Evolutionary conservation across 2,113 vertebrate genomes (phyloP).

Genomic region (Myrmecophaga tridactyla): DNA sequence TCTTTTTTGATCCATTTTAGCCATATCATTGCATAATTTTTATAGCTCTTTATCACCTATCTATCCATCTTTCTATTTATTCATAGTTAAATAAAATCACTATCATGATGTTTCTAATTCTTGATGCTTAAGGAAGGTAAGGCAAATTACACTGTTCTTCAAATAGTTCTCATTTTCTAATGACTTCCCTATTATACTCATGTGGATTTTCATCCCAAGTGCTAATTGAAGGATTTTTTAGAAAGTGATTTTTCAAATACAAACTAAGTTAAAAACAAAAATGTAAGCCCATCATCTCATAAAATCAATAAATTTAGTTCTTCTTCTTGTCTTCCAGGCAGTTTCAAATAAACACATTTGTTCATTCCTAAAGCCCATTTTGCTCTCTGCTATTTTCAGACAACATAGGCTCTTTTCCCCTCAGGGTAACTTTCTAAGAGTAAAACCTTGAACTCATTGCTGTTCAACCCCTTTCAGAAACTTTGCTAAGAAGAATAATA

Average conservation of each 20-base stretch:
- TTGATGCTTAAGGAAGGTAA: neutral
- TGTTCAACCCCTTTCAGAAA: neutral
- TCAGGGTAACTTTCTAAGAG: neutral
- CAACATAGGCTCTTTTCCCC: neutral
- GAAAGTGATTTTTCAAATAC: neutral
- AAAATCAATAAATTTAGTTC: neutral
- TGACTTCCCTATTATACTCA: neutral
- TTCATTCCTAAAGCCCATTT: neutral
- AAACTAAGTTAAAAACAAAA: neutral
- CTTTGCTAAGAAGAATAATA: neutral
- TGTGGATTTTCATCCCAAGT: constrained; percentile 6
- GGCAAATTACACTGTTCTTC: neutral
- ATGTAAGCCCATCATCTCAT: neutral
- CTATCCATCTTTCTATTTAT: neutral
- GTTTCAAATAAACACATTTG: neutral
- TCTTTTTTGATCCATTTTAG: neutral
- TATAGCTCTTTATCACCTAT: neutral
- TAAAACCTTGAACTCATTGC: neutral
- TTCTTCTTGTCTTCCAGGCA: neutral
- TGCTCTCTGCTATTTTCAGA: neutral
- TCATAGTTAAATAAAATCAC: neutral
- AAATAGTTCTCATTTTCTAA: neutral
- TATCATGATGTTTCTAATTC: neutral
- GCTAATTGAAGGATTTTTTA: neutral
- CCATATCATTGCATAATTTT: neutral